Base-by-base conservation (phyloP, 2,797 vertebrate genomes). In the Nannoperca obscura region DNA sequence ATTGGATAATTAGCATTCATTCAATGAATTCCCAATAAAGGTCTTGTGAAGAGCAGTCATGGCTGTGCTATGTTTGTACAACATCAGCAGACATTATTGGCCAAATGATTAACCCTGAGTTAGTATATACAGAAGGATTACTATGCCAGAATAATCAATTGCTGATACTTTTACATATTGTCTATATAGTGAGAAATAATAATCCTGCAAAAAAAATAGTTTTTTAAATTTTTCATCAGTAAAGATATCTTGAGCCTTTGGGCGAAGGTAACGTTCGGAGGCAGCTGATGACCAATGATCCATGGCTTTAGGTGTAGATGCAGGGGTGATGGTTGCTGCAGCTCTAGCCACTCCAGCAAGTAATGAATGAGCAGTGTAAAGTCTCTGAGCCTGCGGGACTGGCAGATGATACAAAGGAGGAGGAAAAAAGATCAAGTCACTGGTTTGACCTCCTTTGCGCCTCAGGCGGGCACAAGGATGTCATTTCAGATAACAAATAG, bases 231-330 rank as follows among this genome's bases (percentile, higher is more conserved):
- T n/a, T 82, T 61, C 13, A 68, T 72, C 75, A 67, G 20, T 55
- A 27, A 12, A 22, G 49, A 62, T 57, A 36, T 61, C 36, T 38
- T 52, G 34, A 65, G 47, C 72, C 55, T 67, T 4, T 17, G 49
- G 72, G 72, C 1, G 1, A 68, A 74, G 72, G 64, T 71, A 78
- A 74, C 0, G 42, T 44, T 71, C 19, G 52, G 42, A 64, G 60
- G 60, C 78, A 79, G 61, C 67, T 69, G 80, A 85, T 73, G 71
- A 73, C 77, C 71, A 63, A 1, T 74, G 81, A 82, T 58, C 73
- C 66, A 2, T 72, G 40, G 24, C 36, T 81, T 71, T 27, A 77
- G 61, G 54, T 11, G 1, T 1, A 46, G 61, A 71, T 75, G 52
- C 71, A 58, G 58, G 13, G 61, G 61, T 65, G 81, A 74, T 13